Evolutionary conservation across 2,888 invertebrate species (phyloP).

Genomic region (Choristoneura rosaceana): DNA sequence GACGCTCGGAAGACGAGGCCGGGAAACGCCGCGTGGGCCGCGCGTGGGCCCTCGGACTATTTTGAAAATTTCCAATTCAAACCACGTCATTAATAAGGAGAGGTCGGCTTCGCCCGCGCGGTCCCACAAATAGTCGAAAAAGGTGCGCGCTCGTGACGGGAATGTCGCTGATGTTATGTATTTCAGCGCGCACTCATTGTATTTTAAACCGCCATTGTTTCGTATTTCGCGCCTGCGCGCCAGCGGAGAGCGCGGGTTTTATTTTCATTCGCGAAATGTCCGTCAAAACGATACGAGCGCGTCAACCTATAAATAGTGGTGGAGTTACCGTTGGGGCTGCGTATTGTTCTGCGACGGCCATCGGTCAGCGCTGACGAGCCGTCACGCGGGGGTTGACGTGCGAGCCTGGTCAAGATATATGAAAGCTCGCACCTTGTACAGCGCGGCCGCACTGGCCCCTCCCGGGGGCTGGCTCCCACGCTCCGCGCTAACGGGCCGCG

Average conservation of each 20-base stretch:
- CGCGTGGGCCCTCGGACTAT: conserved; percentile 37
- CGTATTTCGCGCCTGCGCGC: conserved; percentile 78
- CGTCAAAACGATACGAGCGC: conserved; percentile 52
- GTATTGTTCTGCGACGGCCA: conserved; percentile 47
- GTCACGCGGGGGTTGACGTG: conserved; percentile 7
- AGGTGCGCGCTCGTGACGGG: conserved; percentile 81
- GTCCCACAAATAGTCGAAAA: conserved; percentile 77
- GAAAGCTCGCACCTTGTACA: background rate
- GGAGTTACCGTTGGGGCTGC: conserved; percentile 44
- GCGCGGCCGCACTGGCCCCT: background rate
- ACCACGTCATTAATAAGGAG: conserved; percentile 80
- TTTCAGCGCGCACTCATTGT: conserved; percentile 80
- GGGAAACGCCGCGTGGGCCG: conserved; percentile 46
- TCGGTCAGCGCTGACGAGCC: conserved; percentile 53
- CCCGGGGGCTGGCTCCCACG: conserved; percentile 30
- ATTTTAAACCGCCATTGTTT: conserved; percentile 83
- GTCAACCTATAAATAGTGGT: conserved; percentile 56
- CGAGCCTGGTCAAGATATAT: conserved; percentile 26
- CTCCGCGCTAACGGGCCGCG: conserved; percentile 21
- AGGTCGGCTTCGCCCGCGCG: conserved; percentile 61
- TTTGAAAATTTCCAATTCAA: conserved; percentile 69
- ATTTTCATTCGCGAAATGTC: conserved; percentile 53
- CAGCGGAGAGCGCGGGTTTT: conserved; percentile 47
- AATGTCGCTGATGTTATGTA: conserved; percentile 77
- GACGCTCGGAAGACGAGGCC: conserved; percentile 44